Conservation (phyloP, 1,140 invertebrate genomes). For the Drosophila parvula region DNA sequence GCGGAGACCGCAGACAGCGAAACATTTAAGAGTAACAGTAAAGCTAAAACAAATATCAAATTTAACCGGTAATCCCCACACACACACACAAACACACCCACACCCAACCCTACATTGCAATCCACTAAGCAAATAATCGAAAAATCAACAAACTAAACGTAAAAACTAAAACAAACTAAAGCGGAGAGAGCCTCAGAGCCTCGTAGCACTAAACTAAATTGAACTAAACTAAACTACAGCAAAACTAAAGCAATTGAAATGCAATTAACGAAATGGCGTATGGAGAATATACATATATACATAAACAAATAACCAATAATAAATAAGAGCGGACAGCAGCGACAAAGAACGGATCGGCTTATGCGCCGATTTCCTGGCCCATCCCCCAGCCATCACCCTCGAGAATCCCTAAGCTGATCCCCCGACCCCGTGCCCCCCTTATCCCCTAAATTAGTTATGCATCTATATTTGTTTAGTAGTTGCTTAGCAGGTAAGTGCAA, state of each 20-base stretch:
- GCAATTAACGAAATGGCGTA: constrained; percentile 46
- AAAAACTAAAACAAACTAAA: constrained; percentile 35
- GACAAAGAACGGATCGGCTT: constrained; percentile 8
- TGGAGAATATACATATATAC: constrained; percentile 23
- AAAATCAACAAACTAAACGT: constrained; percentile 55
- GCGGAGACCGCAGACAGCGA: constrained; percentile 33
- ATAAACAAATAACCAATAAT: constrained; percentile 33
- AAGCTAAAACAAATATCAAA: constrained; percentile 50
- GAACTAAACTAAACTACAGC: constrained; percentile 24
- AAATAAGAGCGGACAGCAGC: constrained; percentile 8
- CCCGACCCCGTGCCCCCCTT: neutral
- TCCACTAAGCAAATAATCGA: constrained; percentile 50
- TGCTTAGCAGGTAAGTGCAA: constrained; percentile 75
- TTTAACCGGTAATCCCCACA: constrained; percentile 39
- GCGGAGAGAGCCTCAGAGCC: constrained; percentile 12
- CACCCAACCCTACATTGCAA: constrained; percentile 4
- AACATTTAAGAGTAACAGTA: constrained; percentile 30
- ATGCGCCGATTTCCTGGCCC: constrained; percentile 45
- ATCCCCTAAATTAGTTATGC: constrained; percentile 50
- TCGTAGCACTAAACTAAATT: constrained; percentile 28
- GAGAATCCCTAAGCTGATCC: neutral
- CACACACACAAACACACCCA: constrained; percentile 8
- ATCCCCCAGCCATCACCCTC: constrained; percentile 8
- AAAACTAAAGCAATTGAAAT: constrained; percentile 42
- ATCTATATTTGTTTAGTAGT: constrained; percentile 60